These are phyloP conservation scores for Xylocopa sonorina DNA, from an alignment of 1,140 invertebrate species.

Conservation along the genomic window DNA sequence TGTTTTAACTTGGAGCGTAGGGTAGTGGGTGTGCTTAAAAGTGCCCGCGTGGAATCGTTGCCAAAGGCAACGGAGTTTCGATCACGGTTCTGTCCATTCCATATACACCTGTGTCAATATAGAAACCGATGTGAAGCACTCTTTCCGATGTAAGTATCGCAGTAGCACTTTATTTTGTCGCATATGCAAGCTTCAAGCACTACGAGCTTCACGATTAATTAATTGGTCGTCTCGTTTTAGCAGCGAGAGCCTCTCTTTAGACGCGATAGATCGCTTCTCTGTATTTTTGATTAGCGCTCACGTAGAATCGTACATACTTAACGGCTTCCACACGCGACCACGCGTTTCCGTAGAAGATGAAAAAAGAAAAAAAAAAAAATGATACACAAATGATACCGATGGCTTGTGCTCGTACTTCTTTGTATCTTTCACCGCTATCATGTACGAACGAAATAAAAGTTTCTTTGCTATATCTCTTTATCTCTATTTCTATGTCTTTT, in stretches of 20 bases:
- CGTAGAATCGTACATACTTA: constrained; percentile 13
- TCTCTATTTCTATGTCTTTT: constrained; percentile 38
- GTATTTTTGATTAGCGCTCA: constrained; percentile 31
- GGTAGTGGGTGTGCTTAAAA: too few relatives aligned
- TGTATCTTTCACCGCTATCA: constrained; percentile 46
- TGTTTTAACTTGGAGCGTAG: too few relatives aligned
- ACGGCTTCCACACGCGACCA: constrained; percentile 28
- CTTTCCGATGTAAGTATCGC: constrained; percentile 69
- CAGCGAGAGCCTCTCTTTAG: constrained; percentile 13
- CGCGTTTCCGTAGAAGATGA: constrained; percentile 16
- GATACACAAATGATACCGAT: background rate
- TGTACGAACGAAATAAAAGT: constrained; percentile 51
- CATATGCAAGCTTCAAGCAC: constrained; percentile 64
- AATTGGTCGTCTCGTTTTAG: constrained; percentile 6
- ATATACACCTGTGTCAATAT: constrained; percentile 58
- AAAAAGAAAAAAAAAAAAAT: background rate
- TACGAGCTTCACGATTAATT: constrained; percentile 40
- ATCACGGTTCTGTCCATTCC: constrained; percentile 42
- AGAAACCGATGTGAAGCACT: constrained; percentile 66
- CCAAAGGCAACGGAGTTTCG: too few relatives aligned
- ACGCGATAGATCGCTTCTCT: constrained; percentile 24
- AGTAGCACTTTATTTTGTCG: constrained; percentile 68
- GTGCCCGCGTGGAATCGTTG: too few relatives aligned
- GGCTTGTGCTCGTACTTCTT: constrained; percentile 42
- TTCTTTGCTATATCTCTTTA: constrained; percentile 36